These are phyloP conservation scores for Chrysolina oricalcia DNA, from an alignment of 2,888 invertebrate genomes.

Conservation along the genomic window DNA sequence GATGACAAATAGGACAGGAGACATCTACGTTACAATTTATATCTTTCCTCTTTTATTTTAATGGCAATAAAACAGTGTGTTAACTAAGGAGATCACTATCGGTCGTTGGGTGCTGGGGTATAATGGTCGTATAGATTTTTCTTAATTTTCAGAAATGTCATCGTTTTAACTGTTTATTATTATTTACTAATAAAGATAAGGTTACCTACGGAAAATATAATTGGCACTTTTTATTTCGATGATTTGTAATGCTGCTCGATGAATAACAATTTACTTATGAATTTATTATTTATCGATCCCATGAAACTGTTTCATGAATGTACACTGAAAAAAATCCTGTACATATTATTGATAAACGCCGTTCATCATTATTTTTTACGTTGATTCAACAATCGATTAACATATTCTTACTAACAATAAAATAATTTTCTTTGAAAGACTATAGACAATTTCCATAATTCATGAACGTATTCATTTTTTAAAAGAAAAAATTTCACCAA, in stretches of 20 bases:
- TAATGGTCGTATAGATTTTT: conserved; percentile 51
- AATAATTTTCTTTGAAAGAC: too few relatives aligned
- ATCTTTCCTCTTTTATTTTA: conserved; percentile 61
- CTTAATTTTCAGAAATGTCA: conserved; percentile 57
- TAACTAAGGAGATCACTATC: conserved; percentile 61
- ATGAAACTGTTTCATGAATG: too few relatives aligned
- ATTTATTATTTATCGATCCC: too few relatives aligned
- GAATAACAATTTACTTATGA: neutral
- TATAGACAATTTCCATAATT: too few relatives aligned
- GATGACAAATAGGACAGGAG: conserved; percentile 61
- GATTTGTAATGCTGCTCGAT: neutral
- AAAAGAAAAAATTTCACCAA: too few relatives aligned
- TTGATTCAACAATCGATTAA: too few relatives aligned
- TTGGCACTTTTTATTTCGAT: neutral
- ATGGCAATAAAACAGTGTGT: conserved; percentile 64
- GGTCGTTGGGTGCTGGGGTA: conserved; percentile 49
- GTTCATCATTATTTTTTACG: too few relatives aligned
- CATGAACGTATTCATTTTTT: too few relatives aligned
- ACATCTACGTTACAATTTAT: conserved; percentile 62
- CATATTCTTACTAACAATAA: too few relatives aligned
- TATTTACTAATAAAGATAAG: conserved; percentile 53
- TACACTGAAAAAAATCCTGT: too few relatives aligned
- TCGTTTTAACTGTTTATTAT: conserved; percentile 55
- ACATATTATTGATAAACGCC: too few relatives aligned
- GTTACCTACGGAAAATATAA: conserved; percentile 26